Evolutionary conservation across 2,888 invertebrate species (phyloP).

Genomic region (Coleophora deauratella): DNA sequence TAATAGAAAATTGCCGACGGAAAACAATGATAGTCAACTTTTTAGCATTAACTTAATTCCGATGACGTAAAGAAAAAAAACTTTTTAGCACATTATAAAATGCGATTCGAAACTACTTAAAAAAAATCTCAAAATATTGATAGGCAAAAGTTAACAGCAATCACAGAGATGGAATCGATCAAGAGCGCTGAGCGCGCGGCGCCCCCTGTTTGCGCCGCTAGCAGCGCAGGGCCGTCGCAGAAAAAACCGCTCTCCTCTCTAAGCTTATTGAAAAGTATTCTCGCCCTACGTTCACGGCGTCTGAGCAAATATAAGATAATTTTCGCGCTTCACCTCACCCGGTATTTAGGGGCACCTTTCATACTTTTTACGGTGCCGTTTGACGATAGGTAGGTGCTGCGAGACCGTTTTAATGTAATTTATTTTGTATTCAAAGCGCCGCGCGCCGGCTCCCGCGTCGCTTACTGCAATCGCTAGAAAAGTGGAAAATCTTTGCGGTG

Average conservation of each 20-base stretch:
- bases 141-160: constrained; percentile 27
- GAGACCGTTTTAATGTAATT: constrained; percentile 56
- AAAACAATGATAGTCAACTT: too few species aligned
- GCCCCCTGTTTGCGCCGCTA: constrained; percentile 63
- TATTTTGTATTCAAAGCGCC: constrained; percentile 63
- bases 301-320: constrained; percentile 75
- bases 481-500: not conserved
- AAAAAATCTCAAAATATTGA: constrained; percentile 4
- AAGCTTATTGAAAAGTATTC: constrained; percentile 75
- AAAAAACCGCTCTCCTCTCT: constrained; percentile 62
- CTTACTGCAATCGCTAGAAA: constrained; percentile 2
- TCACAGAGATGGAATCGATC: constrained; percentile 46
- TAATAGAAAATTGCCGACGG: too few species aligned
- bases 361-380: constrained; percentile 66
- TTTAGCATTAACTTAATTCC: too few species aligned
- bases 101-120: not conserved
- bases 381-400: constrained; percentile 41
- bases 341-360: constrained; percentile 74
- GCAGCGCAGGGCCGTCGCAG: constrained; percentile 20
- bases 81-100: too few species aligned
- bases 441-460: constrained; percentile 14
- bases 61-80: not conserved
- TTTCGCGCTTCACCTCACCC: constrained; percentile 70
- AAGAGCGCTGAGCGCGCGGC: constrained; percentile 26
- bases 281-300: constrained; percentile 70